Evolutionary conservation across 2,113 vertebrate genomes (phyloP), one percentile per base, ranked within the genome.

Genomic region (Sturnira hondurensis): DNA sequence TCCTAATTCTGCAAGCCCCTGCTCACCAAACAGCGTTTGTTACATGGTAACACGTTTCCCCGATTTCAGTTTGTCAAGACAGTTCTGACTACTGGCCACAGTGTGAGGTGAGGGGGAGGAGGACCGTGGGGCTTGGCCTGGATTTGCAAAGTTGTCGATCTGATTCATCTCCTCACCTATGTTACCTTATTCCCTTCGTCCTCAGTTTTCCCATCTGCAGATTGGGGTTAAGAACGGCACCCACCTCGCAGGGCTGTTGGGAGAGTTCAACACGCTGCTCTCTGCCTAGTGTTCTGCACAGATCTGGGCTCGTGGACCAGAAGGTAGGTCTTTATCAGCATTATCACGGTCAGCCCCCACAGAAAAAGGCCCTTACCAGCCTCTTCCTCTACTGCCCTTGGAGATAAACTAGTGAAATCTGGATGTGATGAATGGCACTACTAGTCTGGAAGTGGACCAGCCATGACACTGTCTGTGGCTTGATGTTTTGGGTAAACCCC

Each of bases 341-440:
- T 61, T 16, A 4, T 3, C 5, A 8, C 3, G 20, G 65, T 81
- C n/a, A 7, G 83, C 33, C 31, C 12, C 24, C 19, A 1, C 0
- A 7, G 1, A 63, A 1, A 13, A 12, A 20, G n/a, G 36, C 9
- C 12, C 31, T 36, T 0, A 0, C 6, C 26, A 38, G 45, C 33
- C 52, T 36, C 65, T 63, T 28, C 58, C 56, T 38, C 61, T 8
- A 0, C 86, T 8, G 24, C 17, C 68, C 54, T 36, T 56, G 78
- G 45, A 58, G 12, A 43, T 28, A 14, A 61, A 50, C 41, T 19
- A 41, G 50, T 9, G 41, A 9, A 16, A 50, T 1, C 7, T 7
- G 31, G 2, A 7, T 9, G 2, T 2, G 56, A 68, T 13, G 31
- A 47, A 7, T 2, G 24, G 47, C 22, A 33, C 14, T n/a, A 1